Evolutionary conservation across 1,140 invertebrate species (phyloP).

Genomic region (Tribolium madens): DNA sequence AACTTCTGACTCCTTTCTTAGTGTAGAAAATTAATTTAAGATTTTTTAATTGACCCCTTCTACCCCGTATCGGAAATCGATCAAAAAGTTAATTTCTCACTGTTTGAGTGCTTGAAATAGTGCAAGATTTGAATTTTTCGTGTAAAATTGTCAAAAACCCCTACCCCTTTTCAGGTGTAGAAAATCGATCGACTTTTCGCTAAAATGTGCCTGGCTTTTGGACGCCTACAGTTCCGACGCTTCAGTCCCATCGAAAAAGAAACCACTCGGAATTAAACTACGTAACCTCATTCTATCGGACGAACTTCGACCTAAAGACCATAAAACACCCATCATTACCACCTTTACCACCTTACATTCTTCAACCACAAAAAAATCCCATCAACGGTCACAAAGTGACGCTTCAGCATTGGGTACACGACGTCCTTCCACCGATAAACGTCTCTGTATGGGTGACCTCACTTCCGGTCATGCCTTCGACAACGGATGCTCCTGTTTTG

Average conservation of each 20-base stretch:
- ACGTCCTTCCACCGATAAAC: constrained; percentile 72
- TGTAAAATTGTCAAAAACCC: not conserved
- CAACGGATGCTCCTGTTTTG: constrained; percentile 90
- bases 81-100: no score
- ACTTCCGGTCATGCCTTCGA: constrained; percentile 95
- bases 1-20: no score
- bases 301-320: constrained; percentile 76
- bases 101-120: no score
- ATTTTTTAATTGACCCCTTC: no score
- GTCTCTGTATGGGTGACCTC: constrained; percentile 88
- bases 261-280: constrained; percentile 88
- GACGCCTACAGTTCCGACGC: constrained; percentile 92
- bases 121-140: no score
- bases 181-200: constrained; percentile 93
- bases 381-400: constrained; percentile 56
- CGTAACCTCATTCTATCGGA: constrained; percentile 90
- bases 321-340: constrained; percentile 49
- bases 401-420: constrained; percentile 67
- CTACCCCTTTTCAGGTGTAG: constrained; percentile 79
- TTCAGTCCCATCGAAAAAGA: constrained; percentile 78
- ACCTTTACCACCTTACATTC: constrained; percentile 61
- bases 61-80: no score
- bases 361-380: constrained; percentile 63
- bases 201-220: constrained; percentile 95
- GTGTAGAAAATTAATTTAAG: no score